Conservation (phyloP, 1,140 invertebrate species). For the Teleopsis dalmanni region DNA sequence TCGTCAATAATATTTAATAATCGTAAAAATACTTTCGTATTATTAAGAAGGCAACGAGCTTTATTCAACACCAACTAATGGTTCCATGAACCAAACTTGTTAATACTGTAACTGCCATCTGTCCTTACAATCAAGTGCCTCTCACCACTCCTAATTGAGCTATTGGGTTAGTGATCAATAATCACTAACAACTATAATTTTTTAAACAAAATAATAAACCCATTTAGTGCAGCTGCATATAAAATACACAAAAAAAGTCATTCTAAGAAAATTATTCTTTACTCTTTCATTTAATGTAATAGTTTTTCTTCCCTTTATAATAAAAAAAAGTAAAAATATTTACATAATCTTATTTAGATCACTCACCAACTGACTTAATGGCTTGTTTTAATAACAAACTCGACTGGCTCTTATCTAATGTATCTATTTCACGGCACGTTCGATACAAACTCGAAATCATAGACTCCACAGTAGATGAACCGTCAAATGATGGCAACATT, state of each 20-base stretch:
- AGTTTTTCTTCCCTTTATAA: neutral
- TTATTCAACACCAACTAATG: too few relatives aligned
- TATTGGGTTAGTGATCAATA: too few relatives aligned
- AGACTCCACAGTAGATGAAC: constrained; percentile 32
- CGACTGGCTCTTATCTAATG: constrained; percentile 37
- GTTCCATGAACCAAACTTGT: too few relatives aligned
- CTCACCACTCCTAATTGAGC: too few relatives aligned
- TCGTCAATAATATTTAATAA: too few relatives aligned
- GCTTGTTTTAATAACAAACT: constrained; percentile 32
- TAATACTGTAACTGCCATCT: too few relatives aligned
- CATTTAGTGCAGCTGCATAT: neutral
- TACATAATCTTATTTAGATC: neutral
- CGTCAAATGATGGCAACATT: constrained; percentile 32
- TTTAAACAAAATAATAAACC: neutral
- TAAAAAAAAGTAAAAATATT: neutral
- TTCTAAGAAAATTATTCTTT: neutral
- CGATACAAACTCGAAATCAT: constrained; percentile 33
- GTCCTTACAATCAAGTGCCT: too few relatives aligned
- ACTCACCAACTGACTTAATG: constrained; percentile 37
- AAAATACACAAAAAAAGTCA: neutral
- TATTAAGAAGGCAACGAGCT: too few relatives aligned
- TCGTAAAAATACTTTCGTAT: too few relatives aligned
- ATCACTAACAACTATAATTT: neutral
- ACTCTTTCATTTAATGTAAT: neutral
- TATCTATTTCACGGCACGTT: constrained; percentile 37